Base-by-base conservation (phyloP, 2,888 invertebrate genomes). In the Harmothoe impar region DNA sequence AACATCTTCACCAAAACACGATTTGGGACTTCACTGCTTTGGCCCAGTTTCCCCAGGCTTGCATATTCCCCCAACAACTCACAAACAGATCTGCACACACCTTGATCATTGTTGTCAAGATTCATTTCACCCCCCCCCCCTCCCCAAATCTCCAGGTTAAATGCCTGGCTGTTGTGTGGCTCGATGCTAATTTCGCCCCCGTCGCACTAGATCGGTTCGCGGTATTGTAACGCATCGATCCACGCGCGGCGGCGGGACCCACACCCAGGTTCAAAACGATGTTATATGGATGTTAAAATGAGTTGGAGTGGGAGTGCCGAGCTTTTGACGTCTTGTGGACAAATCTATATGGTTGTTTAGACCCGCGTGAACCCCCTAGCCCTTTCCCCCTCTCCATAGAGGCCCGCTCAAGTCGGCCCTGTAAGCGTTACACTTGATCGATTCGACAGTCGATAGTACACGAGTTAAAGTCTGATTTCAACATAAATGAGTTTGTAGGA, bases 391-490 rank as follows among this genome's bases (percentile, higher is more conserved):
- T 25, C 3, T n/a, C 62, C 62, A n/a, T 62, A 62, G 5, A 62
- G 17, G 77, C 77, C 77, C 35, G 43, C 81, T 35, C 81, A 17
- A 33, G 77, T 29, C 81, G 23, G 81, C 35, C 81, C 81, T 81
- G 81, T 81, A 20, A 81, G 35, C 23, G 81, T 81, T 35, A 81
- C 81, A 81, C 81, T 81, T 43, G 81, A 81, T 81, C 81, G 81
- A 81, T 81, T 33, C n/a, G 5, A 10, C 15, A 33, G 81, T 81
- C 81, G 81, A 81, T 81, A 81, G 35, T 81, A 81, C 81, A 81
- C 81, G 81, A 33, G 81, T 81, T 81, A 81, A 81, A 43, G 81
- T 81, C 81, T 81, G 81, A 81, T 81, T 81, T 81, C 81, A 81
- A 81, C 81, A 81, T 81, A 81, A 81, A 81, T 81, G 81, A 81